Conservation (phyloP, 2,797 vertebrate genomes). For the Lerista edwardsae region DNA sequence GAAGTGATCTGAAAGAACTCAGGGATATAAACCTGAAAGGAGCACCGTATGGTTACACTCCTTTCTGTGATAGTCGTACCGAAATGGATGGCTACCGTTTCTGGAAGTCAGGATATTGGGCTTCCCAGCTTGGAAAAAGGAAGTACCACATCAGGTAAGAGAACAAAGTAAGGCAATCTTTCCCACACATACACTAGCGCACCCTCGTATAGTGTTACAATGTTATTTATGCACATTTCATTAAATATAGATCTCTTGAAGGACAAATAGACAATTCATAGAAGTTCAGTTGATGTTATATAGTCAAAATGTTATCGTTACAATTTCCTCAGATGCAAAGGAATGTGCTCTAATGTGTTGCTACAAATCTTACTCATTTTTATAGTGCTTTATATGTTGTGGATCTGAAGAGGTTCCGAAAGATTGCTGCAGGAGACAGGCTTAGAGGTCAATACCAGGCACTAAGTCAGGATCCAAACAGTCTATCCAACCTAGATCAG, state of each 20-base stretch:
- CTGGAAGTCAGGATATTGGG: conserved; percentile 97
- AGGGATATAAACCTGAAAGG: conserved; percentile 88
- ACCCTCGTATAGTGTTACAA: background rate
- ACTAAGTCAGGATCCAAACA: conserved; percentile 96
- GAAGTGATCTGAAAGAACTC: conserved; percentile 92
- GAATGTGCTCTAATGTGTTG: background rate
- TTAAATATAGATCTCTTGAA: background rate
- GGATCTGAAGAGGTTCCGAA: conserved; percentile 94
- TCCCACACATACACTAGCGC: no score
- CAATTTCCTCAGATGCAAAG: background rate
- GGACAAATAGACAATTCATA: background rate
- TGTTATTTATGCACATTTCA: background rate
- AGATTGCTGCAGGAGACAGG: conserved; percentile 93
- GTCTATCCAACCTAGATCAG: conserved; percentile 97
- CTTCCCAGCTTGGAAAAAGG: conserved; percentile 89
- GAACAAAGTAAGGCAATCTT: background rate
- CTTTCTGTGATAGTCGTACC: conserved; percentile 92
- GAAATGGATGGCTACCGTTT: conserved; percentile 98
- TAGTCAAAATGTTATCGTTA: no score
- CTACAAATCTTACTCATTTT: background rate
- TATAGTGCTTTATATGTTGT: conserved; percentile 94
- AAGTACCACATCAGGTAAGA: conserved; percentile 95
- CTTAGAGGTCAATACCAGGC: conserved; percentile 96
- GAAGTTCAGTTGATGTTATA: background rate
- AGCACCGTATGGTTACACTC: conserved; percentile 95